Base-by-base conservation (phyloP, 2,113 vertebrate species). In the Muntiacus muntjak region DNA sequence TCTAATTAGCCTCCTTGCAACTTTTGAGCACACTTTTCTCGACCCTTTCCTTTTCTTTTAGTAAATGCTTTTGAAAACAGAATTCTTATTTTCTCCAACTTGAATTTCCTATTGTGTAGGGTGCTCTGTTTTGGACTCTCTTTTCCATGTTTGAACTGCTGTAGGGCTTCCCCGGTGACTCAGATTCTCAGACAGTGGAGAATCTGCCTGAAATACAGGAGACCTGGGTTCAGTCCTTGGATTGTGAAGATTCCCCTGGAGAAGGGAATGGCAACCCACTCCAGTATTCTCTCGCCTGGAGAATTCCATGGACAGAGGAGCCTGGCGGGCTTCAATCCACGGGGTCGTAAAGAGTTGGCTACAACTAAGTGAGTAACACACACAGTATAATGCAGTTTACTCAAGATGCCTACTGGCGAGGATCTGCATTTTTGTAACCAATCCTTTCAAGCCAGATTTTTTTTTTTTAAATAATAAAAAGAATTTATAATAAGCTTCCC, bases 401-500 rank as follows among this genome's bases (percentile, higher is more conserved):
- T 78, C n/a, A 2, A 52, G 74, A 64, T 79, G 97, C 97, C 0
- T 0, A 81, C 85, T 93, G 81, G 55, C 54, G 76, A 93, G 71
- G 89, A 97, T 93, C 98, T 96, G 50, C 89, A 64, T 97, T 71
- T 98, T 97, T 97, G 91, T 95, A 97, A 96, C 92, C 81, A 78
- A 89, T 87, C 28, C 96, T 97, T 98, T 98, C 43, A 92, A 84
- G 97, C 82, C 74, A 94, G 74, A n/a, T 45, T 91, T 92, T 64
- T 64, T 33, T 10, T 90, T 92, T 74, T 81, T n/a, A 45, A 45
- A 45, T 19, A 94, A 87, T 43, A 60, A 88, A 67, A 95, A 19
- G 60, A 16, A 74, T 87, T 40, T 62, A 15, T 60, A 17, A 45
- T 50, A 78, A 5, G 23, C 0, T 40, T 97, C 95, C 87, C 86